phyloP scores from a whole-genome alignment of 1,140 invertebrate genomes.

The Rhyacophila brunnea region DNA sequence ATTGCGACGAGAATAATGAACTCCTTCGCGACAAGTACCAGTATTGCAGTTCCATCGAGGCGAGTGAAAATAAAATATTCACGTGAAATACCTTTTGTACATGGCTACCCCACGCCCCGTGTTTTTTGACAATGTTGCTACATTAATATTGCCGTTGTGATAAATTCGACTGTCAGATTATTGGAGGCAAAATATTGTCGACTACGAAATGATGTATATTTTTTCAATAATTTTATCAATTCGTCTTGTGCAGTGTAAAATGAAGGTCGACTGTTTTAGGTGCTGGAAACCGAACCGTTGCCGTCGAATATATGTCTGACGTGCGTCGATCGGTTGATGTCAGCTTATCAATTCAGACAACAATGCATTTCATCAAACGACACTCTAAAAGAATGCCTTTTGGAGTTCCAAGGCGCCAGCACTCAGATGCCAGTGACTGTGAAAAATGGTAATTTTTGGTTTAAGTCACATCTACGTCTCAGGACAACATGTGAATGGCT shows the following conservation, averaged over 20 bases:
- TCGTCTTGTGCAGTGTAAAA: not conserved
- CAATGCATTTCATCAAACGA: constrained; percentile 51
- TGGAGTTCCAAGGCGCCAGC: constrained; percentile 43
- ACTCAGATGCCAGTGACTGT: not conserved
- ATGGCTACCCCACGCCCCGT: constrained; percentile 49
- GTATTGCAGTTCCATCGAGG: constrained; percentile 55
- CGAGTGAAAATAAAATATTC: constrained; percentile 50
- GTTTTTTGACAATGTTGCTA: constrained; percentile 33
- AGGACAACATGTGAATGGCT: too few relatives aligned
- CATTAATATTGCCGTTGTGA: constrained; percentile 6
- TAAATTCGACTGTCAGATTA: constrained; percentile 17
- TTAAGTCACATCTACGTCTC: too few relatives aligned
- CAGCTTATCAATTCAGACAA: constrained; percentile 52
- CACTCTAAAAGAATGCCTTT: constrained; percentile 51
- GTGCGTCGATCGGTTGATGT: constrained; percentile 52
- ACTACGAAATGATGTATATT: not conserved
- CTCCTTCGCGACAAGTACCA: constrained; percentile 58
- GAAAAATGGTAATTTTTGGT: constrained; percentile 12
- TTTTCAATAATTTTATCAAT: not conserved
- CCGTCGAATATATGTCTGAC: constrained; percentile 52
- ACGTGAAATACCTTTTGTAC: constrained; percentile 40
- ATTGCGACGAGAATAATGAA: constrained; percentile 56
- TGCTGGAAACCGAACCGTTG: constrained; percentile 48
- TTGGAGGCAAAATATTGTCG: constrained; percentile 14
- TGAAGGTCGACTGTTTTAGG: constrained; percentile 40